Conservation (phyloP, 1,140 invertebrate genomes). For the Apis dorsata region DNA sequence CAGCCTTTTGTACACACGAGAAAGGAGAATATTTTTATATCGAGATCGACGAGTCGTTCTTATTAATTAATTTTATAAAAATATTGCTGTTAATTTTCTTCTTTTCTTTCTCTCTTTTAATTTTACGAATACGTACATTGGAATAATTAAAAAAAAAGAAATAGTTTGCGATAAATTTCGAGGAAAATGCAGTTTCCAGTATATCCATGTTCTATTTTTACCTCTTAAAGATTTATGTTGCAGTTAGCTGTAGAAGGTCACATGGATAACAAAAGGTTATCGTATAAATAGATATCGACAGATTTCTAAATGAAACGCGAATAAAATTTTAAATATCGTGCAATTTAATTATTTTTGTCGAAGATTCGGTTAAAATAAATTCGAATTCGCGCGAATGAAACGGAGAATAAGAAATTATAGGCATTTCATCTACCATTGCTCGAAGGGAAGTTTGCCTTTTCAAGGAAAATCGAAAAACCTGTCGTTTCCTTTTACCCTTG, state of each 20-base stretch:
- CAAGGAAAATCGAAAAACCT: background rate
- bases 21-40: background rate
- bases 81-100: no score
- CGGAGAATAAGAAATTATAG: no score
- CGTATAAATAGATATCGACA: conserved; percentile 51
- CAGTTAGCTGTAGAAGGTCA: conserved; percentile 23
- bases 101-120: no score
- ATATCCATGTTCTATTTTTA: conserved; percentile 18
- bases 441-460: background rate
- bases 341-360: no score
- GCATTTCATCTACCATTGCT: background rate
- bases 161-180: no score
- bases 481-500: background rate
- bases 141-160: no score
- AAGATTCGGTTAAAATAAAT: no score
- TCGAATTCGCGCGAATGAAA: background rate
- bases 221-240: background rate
- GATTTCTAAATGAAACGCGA: conserved; percentile 22
- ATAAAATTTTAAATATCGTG: background rate
- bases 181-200: background rate
- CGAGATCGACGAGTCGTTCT: no score
- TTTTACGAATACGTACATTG: no score
- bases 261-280: conserved; percentile 40
- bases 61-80: no score
- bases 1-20: no score